phyloP scores from a whole-genome alignment of 2,888 invertebrate genomes.

The Heterodera filipjevi region DNA sequence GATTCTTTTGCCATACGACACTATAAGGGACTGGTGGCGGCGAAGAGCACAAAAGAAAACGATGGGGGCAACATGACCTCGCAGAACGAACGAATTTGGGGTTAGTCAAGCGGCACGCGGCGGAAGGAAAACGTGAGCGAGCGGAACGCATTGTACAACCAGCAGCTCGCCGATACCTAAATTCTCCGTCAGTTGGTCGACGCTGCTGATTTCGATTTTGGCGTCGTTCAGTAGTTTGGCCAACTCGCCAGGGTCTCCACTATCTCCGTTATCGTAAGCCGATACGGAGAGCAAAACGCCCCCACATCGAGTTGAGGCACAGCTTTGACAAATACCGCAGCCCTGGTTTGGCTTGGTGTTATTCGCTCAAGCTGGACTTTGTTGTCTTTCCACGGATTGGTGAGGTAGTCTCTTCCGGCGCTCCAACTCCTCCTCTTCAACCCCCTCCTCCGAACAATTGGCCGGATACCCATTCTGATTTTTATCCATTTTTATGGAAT shows the following conservation, averaged over 20 bases:
- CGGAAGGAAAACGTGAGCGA: neutral
- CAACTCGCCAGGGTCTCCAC: neutral
- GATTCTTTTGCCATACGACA: neutral
- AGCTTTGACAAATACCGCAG: neutral
- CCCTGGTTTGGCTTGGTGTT: neutral
- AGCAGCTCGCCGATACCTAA: neutral
- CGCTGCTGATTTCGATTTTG: neutral
- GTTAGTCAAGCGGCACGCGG: neutral
- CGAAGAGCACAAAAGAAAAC: neutral
- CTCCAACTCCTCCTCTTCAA: neutral
- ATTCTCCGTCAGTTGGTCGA: conserved; percentile 12
- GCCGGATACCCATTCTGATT: neutral
- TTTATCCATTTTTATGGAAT: neutral
- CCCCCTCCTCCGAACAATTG: neutral
- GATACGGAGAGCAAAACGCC: neutral
- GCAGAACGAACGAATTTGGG: neutral
- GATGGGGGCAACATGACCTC: neutral
- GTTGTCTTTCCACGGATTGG: neutral
- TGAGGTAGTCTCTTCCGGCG: neutral
- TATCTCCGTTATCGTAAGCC: neutral
- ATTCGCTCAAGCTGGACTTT: neutral
- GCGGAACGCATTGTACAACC: no score
- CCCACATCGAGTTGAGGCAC: conserved; percentile 14
- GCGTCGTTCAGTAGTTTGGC: neutral
- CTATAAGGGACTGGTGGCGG: neutral